A percentile compares a stretch with the other conserved stretches of the same genome.
Evolutionary conservation across 2,113 vertebrate genomes (phyloP).

Genomic region (Scalopus aquaticus): DNA sequence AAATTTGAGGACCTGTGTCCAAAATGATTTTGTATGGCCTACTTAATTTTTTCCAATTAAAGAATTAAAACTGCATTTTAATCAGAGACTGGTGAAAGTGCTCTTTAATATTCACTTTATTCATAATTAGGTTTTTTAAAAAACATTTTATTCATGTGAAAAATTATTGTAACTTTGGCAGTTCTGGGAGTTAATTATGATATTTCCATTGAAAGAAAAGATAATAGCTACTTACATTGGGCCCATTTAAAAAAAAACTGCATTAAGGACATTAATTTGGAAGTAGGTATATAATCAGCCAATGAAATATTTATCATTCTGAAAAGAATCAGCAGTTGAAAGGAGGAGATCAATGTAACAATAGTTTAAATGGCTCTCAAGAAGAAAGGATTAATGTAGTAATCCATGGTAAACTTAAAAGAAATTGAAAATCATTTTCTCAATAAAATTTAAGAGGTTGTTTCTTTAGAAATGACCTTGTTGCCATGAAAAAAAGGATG

Average conservation of each 20-base stretch:
- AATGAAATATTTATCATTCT: constrained; percentile 45
- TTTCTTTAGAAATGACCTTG: neutral
- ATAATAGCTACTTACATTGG: neutral
- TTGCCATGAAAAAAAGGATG: neutral
- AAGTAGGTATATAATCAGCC: neutral
- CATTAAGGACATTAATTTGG: constrained; percentile 12
- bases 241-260: neutral
- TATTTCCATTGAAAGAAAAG: constrained; percentile 52
- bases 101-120: constrained; percentile 35
- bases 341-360: neutral
- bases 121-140: constrained; percentile 41
- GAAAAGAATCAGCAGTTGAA: neutral
- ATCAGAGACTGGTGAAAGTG: neutral
- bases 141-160: constrained; percentile 26
- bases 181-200: constrained; percentile 10
- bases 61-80: constrained; percentile 50
- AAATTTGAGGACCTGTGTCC: neutral
- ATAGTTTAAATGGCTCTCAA: neutral
- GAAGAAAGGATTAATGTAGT: neutral
- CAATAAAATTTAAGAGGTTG: neutral
- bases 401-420: neutral
- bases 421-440: constrained; percentile 36
- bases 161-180: constrained; percentile 40
- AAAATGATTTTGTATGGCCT: neutral
- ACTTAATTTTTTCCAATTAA: constrained; percentile 19